Conservation (phyloP, 2,113 vertebrate species). For the Pycnonotus jocosus region DNA sequence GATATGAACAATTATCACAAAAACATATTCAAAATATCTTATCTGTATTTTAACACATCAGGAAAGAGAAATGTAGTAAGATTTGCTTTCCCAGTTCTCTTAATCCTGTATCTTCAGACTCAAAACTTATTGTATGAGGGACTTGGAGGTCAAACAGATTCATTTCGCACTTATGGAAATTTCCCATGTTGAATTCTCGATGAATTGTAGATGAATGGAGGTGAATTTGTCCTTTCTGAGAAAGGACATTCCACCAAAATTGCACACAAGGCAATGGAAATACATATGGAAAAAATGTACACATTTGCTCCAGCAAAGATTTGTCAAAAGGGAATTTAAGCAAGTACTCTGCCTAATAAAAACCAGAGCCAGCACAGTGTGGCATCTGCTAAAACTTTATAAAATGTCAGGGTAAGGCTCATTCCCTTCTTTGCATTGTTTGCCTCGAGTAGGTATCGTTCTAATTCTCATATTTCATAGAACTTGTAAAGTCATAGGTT, state of each 20-base stretch:
- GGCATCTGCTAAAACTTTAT: not conserved
- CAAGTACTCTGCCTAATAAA: not conserved
- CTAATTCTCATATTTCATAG: not conserved
- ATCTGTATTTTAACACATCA: not conserved
- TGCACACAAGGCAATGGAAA: too few species aligned
- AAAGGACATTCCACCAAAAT: not conserved
- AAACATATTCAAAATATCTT: not conserved
- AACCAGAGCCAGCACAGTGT: not conserved
- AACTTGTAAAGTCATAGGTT: not conserved
- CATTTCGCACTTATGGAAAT: not conserved
- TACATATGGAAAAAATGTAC: rapidly evolving
- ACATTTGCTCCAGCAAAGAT: not conserved
- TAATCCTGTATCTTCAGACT: not conserved
- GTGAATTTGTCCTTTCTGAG: not conserved
- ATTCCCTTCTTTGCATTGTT: not conserved
- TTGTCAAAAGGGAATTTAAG: rapidly evolving
- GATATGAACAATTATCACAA: not conserved
- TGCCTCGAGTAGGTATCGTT: not conserved
- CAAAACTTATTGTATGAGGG: not conserved
- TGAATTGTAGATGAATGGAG: not conserved
- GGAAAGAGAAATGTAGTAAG: not conserved
- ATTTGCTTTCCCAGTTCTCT: not conserved
- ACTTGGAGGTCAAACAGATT: not conserved
- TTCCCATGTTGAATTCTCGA: rapidly evolving
- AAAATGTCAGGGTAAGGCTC: not conserved